phyloP scores from a whole-genome alignment of 2,797 vertebrate species.

The Myotis pilosus region DNA sequence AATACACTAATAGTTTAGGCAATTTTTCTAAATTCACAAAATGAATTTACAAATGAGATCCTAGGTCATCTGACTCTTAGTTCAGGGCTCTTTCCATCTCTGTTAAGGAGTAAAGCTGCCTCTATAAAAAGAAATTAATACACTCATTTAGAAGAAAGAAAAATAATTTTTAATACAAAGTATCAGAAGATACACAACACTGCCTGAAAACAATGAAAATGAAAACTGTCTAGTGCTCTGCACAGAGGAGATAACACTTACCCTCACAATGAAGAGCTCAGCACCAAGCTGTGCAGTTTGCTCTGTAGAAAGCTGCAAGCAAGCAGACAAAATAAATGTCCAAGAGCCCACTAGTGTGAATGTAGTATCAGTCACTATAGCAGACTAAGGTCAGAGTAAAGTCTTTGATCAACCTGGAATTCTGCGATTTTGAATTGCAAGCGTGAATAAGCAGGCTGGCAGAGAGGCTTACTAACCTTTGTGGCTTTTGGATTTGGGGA shows the following conservation, averaged over 20 bases:
- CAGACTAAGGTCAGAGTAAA: not conserved
- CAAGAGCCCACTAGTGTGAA: not conserved
- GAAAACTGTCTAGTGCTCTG: not conserved
- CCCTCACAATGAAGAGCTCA: constrained; percentile 98
- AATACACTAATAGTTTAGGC: not conserved
- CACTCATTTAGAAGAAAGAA: not conserved
- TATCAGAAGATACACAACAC: not conserved
- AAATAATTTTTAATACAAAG: not conserved
- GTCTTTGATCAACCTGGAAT: not conserved
- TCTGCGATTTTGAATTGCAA: not conserved
- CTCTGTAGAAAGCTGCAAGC: constrained; percentile 94
- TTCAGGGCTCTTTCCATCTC: not conserved
- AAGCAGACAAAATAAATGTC: constrained; percentile 57
- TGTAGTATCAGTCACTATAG: not conserved
- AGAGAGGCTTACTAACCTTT: not conserved
- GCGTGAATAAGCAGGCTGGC: not conserved
- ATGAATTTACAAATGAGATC: constrained; percentile 32
- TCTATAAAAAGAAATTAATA: constrained; percentile 3
- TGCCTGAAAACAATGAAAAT: not conserved
- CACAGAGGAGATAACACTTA: constrained; percentile 73
- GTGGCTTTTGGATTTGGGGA: not conserved
- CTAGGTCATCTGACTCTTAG: not conserved
- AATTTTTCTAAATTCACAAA: constrained; percentile 31
- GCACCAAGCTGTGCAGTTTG: constrained; percentile 98
- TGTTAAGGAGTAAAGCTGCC: constrained; percentile 17